Evolutionary conservation across 2,797 vertebrate genomes (phyloP).

Genomic region (Threskiornis aethiopicus): DNA sequence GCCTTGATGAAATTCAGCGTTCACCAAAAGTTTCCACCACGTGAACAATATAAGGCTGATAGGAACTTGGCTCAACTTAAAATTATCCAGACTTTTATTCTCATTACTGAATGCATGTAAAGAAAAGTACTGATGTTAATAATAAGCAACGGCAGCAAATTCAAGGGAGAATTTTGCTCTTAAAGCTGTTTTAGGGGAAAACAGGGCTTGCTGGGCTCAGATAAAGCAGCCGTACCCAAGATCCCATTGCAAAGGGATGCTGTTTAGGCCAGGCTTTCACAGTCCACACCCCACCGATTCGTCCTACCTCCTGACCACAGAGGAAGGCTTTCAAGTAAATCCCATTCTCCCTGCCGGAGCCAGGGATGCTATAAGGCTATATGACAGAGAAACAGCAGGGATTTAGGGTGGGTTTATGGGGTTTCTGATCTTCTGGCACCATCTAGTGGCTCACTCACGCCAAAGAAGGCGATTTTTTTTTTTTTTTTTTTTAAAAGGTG

Average conservation of each 20-base stretch:
- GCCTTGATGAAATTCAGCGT: neutral
- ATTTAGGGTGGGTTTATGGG: neutral
- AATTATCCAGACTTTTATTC: neutral
- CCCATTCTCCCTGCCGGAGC: neutral
- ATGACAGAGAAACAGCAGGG: neutral
- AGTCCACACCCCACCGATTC: neutral
- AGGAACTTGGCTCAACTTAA: neutral
- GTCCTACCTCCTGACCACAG: neutral
- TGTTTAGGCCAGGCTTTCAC: neutral
- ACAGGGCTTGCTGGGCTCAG: neutral
- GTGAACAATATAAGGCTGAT: neutral
- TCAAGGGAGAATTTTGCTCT: neutral
- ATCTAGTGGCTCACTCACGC: neutral
- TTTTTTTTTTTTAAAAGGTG: neutral
- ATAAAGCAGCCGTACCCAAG: neutral
- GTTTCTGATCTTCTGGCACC: slow-evolving; percentile 27
- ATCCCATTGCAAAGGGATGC: neutral
- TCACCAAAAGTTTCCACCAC: neutral
- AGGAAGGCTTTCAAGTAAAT: neutral
- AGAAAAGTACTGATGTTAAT: neutral
- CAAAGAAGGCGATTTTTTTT: neutral
- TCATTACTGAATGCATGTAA: neutral
- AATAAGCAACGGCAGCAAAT: neutral
- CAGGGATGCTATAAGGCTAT: neutral
- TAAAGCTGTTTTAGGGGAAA: neutral